Conservation (phyloP, 2,797 vertebrate species). For the Aulostomus chinensis region DNA sequence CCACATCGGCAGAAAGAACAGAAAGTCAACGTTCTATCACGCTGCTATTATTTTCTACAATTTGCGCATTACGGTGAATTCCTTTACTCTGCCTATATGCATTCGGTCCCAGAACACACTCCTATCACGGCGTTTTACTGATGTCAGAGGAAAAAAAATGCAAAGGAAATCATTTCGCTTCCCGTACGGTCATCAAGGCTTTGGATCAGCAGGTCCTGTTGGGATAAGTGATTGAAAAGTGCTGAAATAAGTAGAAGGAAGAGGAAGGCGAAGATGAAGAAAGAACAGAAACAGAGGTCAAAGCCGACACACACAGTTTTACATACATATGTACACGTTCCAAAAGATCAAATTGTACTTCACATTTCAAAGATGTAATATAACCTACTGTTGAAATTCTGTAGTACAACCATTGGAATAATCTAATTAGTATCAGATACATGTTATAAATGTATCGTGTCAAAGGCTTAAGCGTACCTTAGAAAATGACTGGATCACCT, state of each 20-base stretch:
- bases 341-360: background rate
- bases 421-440: constrained; percentile 12
- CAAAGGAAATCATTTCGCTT: constrained; percentile 69
- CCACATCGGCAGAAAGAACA: too few species aligned
- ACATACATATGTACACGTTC: too few species aligned
- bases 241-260: constrained; percentile 59
- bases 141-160: constrained; percentile 65
- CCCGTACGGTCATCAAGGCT: constrained; percentile 56
- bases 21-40: too few species aligned
- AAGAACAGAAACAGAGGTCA: constrained; percentile 28
- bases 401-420: too few species aligned
- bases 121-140: constrained; percentile 59
- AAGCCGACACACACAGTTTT: background rate
- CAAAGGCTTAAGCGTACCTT: constrained; percentile 67
- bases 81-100: constrained; percentile 34
- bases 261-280: constrained; percentile 21
- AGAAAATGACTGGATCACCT: constrained; percentile 66
- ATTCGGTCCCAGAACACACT: constrained; percentile 51
- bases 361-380: too few species aligned
- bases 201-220: constrained; percentile 63
- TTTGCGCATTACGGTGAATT: constrained; percentile 42
- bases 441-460: constrained; percentile 16
- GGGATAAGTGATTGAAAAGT: constrained; percentile 41
- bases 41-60: constrained; percentile 31
- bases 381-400: too few species aligned